Conservation (phyloP, 2,113 vertebrate genomes). For the Calidris pygmaea region DNA sequence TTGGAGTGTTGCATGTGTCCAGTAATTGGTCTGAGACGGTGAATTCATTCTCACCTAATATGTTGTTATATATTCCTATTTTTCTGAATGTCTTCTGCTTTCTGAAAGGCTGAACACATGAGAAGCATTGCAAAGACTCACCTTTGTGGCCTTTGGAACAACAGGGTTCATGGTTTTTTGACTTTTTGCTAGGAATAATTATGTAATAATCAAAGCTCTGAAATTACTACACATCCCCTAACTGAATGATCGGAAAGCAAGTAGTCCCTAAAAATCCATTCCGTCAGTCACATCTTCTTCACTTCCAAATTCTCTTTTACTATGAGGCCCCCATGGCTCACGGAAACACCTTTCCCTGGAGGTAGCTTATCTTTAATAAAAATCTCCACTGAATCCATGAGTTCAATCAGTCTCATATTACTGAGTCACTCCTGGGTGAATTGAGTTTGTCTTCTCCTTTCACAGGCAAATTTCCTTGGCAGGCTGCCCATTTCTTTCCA, state of each 20-base stretch:
- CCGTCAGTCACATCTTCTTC: not conserved
- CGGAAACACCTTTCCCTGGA: not conserved
- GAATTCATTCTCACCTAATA: not conserved
- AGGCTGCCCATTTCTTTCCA: not conserved
- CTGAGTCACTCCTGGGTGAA: not conserved
- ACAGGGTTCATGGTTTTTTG: fast-evolving
- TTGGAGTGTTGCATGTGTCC: not conserved
- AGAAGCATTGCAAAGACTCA: not conserved
- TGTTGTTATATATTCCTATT: not conserved
- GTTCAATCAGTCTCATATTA: not conserved
- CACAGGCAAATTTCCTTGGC: not conserved
- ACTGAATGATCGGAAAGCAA: not conserved
- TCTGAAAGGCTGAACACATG: not conserved
- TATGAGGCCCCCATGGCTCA: not conserved
- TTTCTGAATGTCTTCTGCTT: not conserved
- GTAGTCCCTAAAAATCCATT: not conserved
- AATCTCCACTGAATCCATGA: not conserved
- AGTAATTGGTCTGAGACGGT: not conserved
- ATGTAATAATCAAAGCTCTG: not conserved
- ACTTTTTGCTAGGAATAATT: not conserved
- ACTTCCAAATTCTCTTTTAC: not conserved
- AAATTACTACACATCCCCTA: not conserved
- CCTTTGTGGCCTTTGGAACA: not conserved
- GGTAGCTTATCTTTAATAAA: not conserved
- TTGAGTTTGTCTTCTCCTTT: not conserved